These are phyloP conservation scores for Chrysina gloriosa DNA, from an alignment of 2,888 invertebrate genomes.

Conservation along the genomic window DNA sequence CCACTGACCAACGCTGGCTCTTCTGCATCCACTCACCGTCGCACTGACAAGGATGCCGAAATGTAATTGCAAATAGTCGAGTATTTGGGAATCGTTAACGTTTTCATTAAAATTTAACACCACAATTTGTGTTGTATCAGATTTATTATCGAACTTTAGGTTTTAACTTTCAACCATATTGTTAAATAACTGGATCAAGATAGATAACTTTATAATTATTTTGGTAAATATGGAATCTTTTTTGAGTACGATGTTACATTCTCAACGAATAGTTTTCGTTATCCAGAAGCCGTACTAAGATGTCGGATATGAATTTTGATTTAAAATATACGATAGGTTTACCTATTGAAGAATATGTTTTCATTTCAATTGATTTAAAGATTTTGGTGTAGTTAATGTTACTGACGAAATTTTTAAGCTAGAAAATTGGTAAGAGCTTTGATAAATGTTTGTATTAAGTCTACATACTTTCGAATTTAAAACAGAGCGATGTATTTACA, in stretches of 20 bases:
- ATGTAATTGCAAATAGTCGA: constrained; percentile 29
- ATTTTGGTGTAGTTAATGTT: no score
- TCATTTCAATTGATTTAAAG: no score
- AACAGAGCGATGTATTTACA: no score
- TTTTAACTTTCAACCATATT: constrained; percentile 7
- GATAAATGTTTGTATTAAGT: no score
- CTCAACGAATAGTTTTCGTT: no score
- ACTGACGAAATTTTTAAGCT: no score
- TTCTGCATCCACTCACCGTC: not conserved
- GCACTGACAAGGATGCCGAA: constrained; percentile 4
- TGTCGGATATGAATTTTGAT: no score
- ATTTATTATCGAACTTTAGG: constrained; percentile 9
- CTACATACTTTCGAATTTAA: no score
- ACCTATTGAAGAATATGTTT: no score
- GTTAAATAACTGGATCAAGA: constrained; percentile 7
- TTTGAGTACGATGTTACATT: not conserved
- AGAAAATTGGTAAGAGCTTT: no score
- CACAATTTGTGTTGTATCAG: constrained; percentile 7
- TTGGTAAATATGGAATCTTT: not conserved
- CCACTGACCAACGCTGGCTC: not conserved
- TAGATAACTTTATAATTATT: constrained; percentile 6
- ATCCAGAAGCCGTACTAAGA: no score
- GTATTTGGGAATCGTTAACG: constrained; percentile 23
- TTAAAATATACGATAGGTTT: no score
- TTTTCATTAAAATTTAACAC: constrained; percentile 31